These are phyloP conservation scores for Pontoporia blainvillei DNA, from an alignment of 2,113 vertebrate genomes.

Conservation along the genomic window DNA sequence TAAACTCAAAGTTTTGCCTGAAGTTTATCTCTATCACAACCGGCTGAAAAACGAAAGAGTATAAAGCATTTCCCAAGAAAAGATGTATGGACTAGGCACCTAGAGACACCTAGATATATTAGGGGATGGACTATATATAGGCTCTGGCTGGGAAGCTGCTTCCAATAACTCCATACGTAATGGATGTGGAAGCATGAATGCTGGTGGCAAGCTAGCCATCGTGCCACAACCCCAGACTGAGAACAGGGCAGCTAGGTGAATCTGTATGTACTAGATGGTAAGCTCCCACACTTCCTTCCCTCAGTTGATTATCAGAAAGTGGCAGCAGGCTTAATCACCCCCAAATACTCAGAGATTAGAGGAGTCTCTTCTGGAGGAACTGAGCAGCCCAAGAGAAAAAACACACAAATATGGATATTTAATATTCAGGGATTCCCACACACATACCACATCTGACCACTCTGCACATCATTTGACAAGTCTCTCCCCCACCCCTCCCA, in stretches of 20 bases:
- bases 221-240: background rate
- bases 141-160: background rate
- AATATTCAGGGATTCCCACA: background rate
- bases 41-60: background rate
- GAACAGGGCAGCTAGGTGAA: background rate
- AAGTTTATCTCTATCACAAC: background rate
- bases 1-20: background rate
- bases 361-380: background rate
- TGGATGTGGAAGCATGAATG: background rate
- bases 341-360: background rate
- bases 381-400: background rate
- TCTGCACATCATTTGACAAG: background rate
- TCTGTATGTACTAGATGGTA: background rate
- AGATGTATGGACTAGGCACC: background rate
- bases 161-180: background rate
- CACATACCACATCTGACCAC: background rate
- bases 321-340: background rate
- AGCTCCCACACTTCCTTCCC: background rate
- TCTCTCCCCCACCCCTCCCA: background rate
- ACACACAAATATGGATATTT: background rate
- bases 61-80: background rate
- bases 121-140: background rate
- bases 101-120: background rate
- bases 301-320: background rate
- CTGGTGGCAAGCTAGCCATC: background rate